These are phyloP conservation scores for Phoeniculus purpureus DNA, from an alignment of 2,797 vertebrate species.

Conservation along the genomic window DNA sequence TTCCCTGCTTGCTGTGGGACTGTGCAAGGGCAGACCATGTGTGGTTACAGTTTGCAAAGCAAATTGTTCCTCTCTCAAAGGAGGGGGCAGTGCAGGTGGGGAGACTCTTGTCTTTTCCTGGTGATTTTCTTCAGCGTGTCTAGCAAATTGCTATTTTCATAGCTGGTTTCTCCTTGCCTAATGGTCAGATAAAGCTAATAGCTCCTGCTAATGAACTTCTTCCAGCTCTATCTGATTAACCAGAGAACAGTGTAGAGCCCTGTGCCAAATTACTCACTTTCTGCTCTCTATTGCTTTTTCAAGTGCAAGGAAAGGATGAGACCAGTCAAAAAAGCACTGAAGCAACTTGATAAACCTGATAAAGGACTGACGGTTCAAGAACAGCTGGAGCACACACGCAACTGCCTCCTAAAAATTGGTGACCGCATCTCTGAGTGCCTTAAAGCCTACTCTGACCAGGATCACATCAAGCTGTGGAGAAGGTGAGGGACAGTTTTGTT, in stretches of 20 bases:
- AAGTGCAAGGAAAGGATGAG: constrained; percentile 99
- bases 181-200: neutral
- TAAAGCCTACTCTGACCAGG: constrained; percentile 94
- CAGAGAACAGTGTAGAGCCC: neutral
- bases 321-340: constrained; percentile 98
- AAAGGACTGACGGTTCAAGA: constrained; percentile 94
- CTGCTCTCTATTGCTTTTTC: constrained; percentile 2
- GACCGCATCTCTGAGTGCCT: constrained; percentile 99
- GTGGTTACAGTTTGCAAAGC: neutral
- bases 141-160: neutral
- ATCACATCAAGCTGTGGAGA: constrained; percentile 93
- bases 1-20: neutral
- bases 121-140: neutral
- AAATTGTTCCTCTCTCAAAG: neutral
- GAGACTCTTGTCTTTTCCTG: neutral
- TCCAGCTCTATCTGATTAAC: neutral
- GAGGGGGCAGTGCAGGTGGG: neutral
- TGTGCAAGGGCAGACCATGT: fast-evolving
- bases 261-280: neutral
- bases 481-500: constrained; percentile 76
- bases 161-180: constrained; percentile 10
- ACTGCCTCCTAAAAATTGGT: constrained; percentile 95
- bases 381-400: constrained; percentile 96
- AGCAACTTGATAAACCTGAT: constrained; percentile 97
- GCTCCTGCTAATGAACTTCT: neutral